phyloP scores from a whole-genome alignment of 1,140 invertebrate genomes.

The Samia ricini region DNA sequence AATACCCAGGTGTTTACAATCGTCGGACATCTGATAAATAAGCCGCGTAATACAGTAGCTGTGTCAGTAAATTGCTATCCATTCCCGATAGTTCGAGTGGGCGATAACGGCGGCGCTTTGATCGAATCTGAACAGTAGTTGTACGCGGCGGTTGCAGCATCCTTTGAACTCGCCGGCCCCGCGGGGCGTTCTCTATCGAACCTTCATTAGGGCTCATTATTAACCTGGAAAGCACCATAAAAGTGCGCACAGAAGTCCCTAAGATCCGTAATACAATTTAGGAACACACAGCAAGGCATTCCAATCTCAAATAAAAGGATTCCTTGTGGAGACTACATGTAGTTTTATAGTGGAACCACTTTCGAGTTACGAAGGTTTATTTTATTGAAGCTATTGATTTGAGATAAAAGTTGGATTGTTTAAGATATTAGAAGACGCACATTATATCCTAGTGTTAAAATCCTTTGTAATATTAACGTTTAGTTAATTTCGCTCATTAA shows the following conservation, averaged over 20 bases:
- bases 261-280: constrained; percentile 15
- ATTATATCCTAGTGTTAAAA: no score
- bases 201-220: constrained; percentile 53
- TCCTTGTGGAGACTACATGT: constrained; percentile 4
- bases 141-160: constrained; percentile 39
- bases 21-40: constrained; percentile 10
- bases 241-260: constrained; percentile 22
- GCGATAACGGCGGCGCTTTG: constrained; percentile 64
- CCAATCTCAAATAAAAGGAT: constrained; percentile 14
- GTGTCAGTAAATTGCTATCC: constrained; percentile 42
- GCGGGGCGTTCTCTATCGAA: constrained; percentile 51
- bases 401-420: no score
- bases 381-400: background rate
- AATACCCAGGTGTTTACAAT: constrained; percentile 3
- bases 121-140: constrained; percentile 22
- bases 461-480: no score
- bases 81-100: constrained; percentile 50
- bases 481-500: no score
- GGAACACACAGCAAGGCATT: constrained; percentile 6
- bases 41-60: constrained; percentile 44
- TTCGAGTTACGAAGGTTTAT: background rate
- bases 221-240: constrained; percentile 16
- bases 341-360: background rate
- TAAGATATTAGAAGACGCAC: no score
- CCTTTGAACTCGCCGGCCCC: constrained; percentile 64